Base-by-base conservation (phyloP, 30 jellyfish, hydroid and myxozoan genomes). In the Cassiopea xamachana region DNA sequence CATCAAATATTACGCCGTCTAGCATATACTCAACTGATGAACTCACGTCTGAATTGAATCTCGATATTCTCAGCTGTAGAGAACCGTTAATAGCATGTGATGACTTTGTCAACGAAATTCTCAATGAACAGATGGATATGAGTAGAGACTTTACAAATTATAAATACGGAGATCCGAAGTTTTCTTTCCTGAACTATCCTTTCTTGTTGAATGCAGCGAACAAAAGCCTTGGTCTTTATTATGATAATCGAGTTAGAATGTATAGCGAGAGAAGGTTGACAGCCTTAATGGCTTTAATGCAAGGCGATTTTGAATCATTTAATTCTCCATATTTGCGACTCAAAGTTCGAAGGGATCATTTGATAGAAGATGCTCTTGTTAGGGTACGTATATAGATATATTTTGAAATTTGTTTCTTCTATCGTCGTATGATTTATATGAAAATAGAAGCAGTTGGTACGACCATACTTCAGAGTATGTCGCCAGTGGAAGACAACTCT, bases 221-320 rank as follows among this genome's bases (percentile, higher is more conserved):
- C 45, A 93, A 93, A 85, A 93, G 95, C 77, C 85, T 93, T 55
- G 98, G 97, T 10, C 90, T 93, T 48, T 93, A 79, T 84, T 93
- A 93, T 79, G 98, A 93, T 75, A 93, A 93, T 82, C 92, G 98
- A 1, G 97, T 93, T 1, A 64, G 96, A 48, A 93, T 93, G 98
- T 83, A 89, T 91, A 93, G 97, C 61, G 97, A 93, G 71, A 67
- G 98, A 59, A 71, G 98, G 61, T 62, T 89, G 70, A 89, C 95
- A 27, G 78, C 87, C 16, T 60, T 93, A 12, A 18, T 69, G 48
- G 85, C 92, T 68, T 60, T 88, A 50, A 80, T 93, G 93, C 93
- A 82, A 49, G 96, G 97, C 5, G 27, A 55, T 71, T 10, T 71
- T 9, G 80, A 71, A 71, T 92, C 81, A 47, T 17, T 85, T 16